Base-by-base conservation (phyloP, 2,797 vertebrate species). In the Danio aesculapii region DNA sequence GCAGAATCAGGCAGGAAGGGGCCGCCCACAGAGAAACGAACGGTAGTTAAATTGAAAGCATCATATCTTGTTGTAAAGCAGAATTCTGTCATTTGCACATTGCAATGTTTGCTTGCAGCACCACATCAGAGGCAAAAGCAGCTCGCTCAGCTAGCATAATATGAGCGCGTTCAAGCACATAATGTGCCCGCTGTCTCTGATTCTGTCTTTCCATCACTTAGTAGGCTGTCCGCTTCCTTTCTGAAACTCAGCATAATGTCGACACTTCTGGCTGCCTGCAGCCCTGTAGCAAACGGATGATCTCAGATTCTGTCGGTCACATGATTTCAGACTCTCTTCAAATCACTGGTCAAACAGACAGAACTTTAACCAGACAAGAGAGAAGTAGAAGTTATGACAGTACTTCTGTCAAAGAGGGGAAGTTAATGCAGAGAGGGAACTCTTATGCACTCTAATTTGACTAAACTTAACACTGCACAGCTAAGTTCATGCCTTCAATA, bases 161-260 rank as follows among this genome's bases (percentile, higher is more conserved):
- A 70, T 58, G 50, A 79, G 61, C 75, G 63, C 11, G 44, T 30
- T 46, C 39, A 13, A 72, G 43, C 55, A 75, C 77, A 61, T 75
- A 83, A 63, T 10, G 55, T 57, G 74, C 39, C 66, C 61, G 50
- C 70, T 50, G 21, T 78, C 47, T 79, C n/a, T 76, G 7, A 19
- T 43, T 75, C 70, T 46, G 17, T 57, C 61, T 55, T 79, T 83
- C 69, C 77, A 78, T 81, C 73, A 68, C 50, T 77, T 64, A 58
- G 72, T 58, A 80, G 43, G 66, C 67, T 66, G 58, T 81, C 83
- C 81, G 81, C 61, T 79, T 86, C 81, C 83, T 79, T 74, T 83
- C 46, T 39, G 64, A 79, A 84, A 79, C 61, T 47, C 78, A 66
- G 59, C 59, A 79, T 63, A 39, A 55, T 10, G 14, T 46, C 39